Base-by-base conservation (phyloP, 2,888 invertebrate genomes). In the Brachyptera putata region DNA sequence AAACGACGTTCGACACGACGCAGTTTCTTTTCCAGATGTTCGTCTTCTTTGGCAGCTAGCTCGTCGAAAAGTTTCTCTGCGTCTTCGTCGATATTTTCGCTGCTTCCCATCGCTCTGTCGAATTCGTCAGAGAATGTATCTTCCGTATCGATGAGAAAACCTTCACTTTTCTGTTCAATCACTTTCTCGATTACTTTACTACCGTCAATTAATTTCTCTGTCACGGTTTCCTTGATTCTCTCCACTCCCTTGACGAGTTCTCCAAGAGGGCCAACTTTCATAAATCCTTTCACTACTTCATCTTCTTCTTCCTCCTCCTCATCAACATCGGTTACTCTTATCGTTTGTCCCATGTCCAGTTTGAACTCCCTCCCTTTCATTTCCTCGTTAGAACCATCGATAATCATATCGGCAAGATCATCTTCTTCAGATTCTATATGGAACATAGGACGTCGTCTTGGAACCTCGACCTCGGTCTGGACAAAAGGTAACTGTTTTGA, bases 1-100 rank as follows among this genome's bases (percentile, higher is more conserved):
- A 79, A 79, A 68, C 76, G 75, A 59, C 77, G 71, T 66, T 79
- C 79, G 55, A 79, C 76, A 62, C 76, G 70, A 62, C 72, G 72
- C 46, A 77, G 68, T 70, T 77, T 77, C 61, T 70, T 71, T 64
- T 76, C 75, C 11, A 64, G 65, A 66, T 70, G 70, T 7, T 69
- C 66, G 53, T 68, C 22, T 11, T 46, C 46, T 24, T 21, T 24
- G 18, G 18, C 22, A n/a, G 4, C 50, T 1, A 53, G 22, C 9
- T 53, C 53, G 1, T 16, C 53, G 34, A 53, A 46, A 4, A 24
- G n/a, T 24, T 24, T 21, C 2, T 46, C 34, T 3, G 74, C 66
- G 68, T 75, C 75, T 65, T 70, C 66, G 63, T 76, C 76, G 26
- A 75, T 71, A n/a, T 46, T 70, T 61, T 43, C 72, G 70, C 36